Evolutionary conservation across 2,888 invertebrate genomes (phyloP).

Genomic region (Lagria hirta): DNA sequence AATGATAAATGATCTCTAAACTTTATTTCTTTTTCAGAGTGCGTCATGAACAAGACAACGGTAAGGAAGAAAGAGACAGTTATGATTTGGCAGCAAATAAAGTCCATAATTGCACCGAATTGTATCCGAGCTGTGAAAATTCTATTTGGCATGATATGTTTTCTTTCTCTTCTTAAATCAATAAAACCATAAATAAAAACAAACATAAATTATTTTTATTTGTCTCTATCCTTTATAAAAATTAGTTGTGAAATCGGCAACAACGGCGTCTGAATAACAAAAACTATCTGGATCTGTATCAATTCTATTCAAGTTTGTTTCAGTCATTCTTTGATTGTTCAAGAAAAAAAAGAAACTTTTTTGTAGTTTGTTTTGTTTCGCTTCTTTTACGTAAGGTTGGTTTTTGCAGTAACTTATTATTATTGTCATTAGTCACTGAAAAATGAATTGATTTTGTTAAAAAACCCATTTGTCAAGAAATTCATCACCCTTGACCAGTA

Average conservation of each 20-base stretch:
- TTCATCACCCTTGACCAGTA: too few relatives aligned
- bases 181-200: conserved; percentile 10
- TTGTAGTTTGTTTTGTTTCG: too few relatives aligned
- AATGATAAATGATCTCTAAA: background rate
- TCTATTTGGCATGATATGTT: conserved; percentile 38
- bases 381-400: too few relatives aligned
- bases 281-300: too few relatives aligned
- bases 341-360: too few relatives aligned
- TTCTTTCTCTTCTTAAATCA: conserved; percentile 16
- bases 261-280: too few relatives aligned
- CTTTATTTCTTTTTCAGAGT: conserved; percentile 56
- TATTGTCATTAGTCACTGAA: too few relatives aligned
- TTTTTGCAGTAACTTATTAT: too few relatives aligned
- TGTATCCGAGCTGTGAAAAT: conserved; percentile 54
- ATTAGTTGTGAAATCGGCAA: conserved; percentile 1
- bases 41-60: conserved; percentile 50
- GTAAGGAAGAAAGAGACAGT: conserved; percentile 42
- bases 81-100: conserved; percentile 55
- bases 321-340: background rate
- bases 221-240: too few relatives aligned
- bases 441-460: too few relatives aligned
- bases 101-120: conserved; percentile 52
- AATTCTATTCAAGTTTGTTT: background rate
- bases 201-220: conserved; percentile 3
- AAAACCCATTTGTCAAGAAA: too few relatives aligned